phyloP scores from a whole-genome alignment of 1,140 invertebrate genomes.

The Eulimnadia texana region DNA sequence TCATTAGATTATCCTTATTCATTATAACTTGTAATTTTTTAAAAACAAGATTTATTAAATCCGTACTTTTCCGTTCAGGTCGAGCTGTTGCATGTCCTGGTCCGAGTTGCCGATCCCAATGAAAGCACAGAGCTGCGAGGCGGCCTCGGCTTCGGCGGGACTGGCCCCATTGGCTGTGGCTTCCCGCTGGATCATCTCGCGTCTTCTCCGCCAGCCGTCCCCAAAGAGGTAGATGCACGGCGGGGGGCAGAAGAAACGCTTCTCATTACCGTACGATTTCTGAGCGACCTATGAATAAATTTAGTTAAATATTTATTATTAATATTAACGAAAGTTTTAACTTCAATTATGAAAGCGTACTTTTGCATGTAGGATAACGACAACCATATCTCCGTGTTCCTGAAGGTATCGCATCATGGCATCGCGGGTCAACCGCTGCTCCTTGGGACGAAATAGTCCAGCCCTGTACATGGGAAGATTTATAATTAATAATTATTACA shows the following conservation, averaged over 20 bases:
- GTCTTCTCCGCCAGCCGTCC: constrained; percentile 88
- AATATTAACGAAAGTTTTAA: too few relatives aligned
- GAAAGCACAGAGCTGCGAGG: constrained; percentile 86
- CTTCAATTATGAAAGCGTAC: constrained; percentile 28
- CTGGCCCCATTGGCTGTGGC: constrained; percentile 17
- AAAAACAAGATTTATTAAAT: background rate
- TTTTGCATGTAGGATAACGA: constrained; percentile 97
- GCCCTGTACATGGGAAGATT: constrained; percentile 28
- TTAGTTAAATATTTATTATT: background rate
- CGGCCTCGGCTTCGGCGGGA: constrained; percentile 68
- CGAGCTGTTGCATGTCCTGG: constrained; percentile 97
- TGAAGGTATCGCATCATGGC: constrained; percentile 91
- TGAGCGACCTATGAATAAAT: constrained; percentile 50
- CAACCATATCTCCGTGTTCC: constrained; percentile 86
- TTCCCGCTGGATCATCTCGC: constrained; percentile 75
- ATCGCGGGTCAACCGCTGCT: constrained; percentile 73
- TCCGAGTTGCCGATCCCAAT: constrained; percentile 98
- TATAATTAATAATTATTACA: too few relatives aligned
- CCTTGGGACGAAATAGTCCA: constrained; percentile 54
- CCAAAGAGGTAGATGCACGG: constrained; percentile 97
- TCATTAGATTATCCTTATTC: constrained; percentile 2
- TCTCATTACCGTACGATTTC: constrained; percentile 99
- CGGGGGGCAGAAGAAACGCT: constrained; percentile 97
- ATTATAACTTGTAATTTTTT: background rate
- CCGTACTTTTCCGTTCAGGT: constrained; percentile 64